Evolutionary conservation across 2,113 vertebrate genomes (phyloP).

Genomic region (Drymodes brunneopygia): DNA sequence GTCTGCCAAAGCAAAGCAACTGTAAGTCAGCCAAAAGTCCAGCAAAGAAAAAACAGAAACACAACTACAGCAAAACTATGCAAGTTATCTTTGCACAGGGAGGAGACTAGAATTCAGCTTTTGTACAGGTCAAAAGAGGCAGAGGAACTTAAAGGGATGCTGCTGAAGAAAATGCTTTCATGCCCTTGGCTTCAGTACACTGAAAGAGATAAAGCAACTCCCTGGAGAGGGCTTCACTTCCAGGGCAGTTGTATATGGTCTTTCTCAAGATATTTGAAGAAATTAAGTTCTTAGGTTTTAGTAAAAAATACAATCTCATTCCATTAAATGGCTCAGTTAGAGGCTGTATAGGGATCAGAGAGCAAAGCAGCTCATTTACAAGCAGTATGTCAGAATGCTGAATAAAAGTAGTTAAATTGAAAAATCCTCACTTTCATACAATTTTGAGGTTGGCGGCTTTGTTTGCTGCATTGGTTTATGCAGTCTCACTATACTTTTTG

Average conservation of each 20-base stretch:
- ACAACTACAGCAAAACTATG: background rate
- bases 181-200: background rate
- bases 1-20: background rate
- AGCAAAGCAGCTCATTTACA: background rate
- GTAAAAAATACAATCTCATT: background rate
- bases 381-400: background rate
- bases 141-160: background rate
- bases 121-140: background rate
- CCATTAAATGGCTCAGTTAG: background rate
- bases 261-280: background rate
- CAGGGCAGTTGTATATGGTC: background rate
- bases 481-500: background rate
- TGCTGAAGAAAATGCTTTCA: constrained; percentile 7
- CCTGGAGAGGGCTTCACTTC: background rate
- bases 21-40: background rate
- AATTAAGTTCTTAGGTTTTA: background rate
- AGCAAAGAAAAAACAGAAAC: background rate
- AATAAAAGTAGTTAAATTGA: background rate
- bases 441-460: background rate
- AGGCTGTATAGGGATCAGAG: background rate
- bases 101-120: background rate
- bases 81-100: background rate
- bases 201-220: background rate
- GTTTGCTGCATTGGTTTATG: background rate
- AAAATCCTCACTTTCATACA: rapidly evolving